A percentile compares a stretch with the other conserved stretches of the same genome.
phyloP scores from a whole-genome alignment of 2,888 invertebrate species.

The Sthenelais limicola region DNA sequence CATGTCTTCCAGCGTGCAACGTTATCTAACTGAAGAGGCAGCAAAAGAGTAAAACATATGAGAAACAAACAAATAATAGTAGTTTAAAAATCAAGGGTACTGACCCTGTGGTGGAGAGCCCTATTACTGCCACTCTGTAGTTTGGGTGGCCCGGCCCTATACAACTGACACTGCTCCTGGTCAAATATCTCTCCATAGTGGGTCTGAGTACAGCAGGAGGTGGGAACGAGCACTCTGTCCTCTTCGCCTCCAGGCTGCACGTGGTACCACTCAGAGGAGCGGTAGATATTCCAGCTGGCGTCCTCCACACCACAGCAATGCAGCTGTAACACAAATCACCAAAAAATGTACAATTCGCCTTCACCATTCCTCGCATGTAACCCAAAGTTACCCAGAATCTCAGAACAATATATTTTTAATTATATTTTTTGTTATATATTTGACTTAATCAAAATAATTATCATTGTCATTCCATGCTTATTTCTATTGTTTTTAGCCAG shows the following conservation, averaged over 20 bases:
- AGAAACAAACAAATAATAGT: background rate
- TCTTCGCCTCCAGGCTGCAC: background rate
- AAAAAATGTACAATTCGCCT: no score
- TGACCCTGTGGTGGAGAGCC: background rate
- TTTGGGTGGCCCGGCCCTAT: background rate
- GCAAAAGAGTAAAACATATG: no score
- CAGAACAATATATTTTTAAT: no score
- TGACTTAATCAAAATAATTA: no score
- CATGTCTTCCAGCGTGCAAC: no score
- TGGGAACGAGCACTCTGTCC: slow-evolving; percentile 1
- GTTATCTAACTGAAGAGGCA: no score
- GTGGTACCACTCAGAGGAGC: slow-evolving; percentile 4
- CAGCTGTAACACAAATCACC: no score
- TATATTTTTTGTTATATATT: no score
- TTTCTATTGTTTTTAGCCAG: no score
- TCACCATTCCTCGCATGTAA: no score
- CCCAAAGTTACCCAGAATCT: no score
- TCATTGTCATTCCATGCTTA: no score
- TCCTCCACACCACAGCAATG: slow-evolving; percentile 22
- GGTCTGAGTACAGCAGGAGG: slow-evolving; percentile 15
- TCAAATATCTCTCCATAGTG: slow-evolving; percentile 6
- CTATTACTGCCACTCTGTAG: background rate
- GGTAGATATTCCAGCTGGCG: slow-evolving; percentile 22
- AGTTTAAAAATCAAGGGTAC: background rate
- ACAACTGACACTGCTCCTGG: slow-evolving; percentile 19